These are phyloP conservation scores for Chirona hameri DNA, from an alignment of 2,888 invertebrate species.

Conservation along the genomic window DNA sequence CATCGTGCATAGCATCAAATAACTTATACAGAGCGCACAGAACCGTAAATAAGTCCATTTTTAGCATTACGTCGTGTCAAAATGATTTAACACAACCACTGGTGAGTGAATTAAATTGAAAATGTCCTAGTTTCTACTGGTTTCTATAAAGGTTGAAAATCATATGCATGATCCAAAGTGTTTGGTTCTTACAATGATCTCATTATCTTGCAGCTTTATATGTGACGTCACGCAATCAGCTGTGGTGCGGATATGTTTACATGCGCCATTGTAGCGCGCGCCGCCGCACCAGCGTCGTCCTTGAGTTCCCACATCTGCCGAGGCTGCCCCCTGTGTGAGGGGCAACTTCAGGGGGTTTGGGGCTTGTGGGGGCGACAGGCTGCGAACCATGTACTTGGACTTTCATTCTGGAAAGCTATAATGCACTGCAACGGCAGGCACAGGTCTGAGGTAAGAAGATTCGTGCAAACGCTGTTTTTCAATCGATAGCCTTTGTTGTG, in stretches of 20 bases:
- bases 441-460: neutral
- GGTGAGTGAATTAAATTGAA: too few species aligned
- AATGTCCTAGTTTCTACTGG: too few species aligned
- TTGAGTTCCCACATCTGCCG: neutral
- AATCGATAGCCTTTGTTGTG: conserved; percentile 26
- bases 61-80: too few species aligned
- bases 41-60: too few species aligned
- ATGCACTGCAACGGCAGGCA: conserved; percentile 27
- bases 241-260: conserved; percentile 8
- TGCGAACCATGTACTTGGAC: neutral
- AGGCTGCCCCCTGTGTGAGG: neutral
- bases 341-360: neutral
- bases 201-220: too few species aligned
- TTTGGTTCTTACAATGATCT: too few species aligned
- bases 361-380: neutral
- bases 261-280: conserved; percentile 24
- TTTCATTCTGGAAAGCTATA: neutral
- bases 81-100: too few species aligned
- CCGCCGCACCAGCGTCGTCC: neutral
- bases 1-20: too few species aligned
- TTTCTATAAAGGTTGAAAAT: too few species aligned
- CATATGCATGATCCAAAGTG: too few species aligned
- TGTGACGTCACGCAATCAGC: conserved; percentile 7
- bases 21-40: too few species aligned
- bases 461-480: neutral